Conservation (phyloP, 2,888 invertebrate genomes). For the Abrostola triplasia region DNA sequence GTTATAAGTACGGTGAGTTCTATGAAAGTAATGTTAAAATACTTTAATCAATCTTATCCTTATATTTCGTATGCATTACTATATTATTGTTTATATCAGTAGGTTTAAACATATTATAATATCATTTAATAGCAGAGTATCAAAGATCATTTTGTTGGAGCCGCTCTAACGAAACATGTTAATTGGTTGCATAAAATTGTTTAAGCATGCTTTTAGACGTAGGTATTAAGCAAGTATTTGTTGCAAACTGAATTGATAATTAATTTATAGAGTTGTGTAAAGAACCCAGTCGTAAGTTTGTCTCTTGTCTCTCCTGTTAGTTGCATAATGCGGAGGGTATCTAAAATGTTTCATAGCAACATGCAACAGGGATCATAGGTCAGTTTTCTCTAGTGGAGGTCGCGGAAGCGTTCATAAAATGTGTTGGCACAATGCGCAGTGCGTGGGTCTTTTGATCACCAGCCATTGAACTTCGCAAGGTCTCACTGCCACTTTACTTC, state of each 20-base stretch:
- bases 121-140: background rate
- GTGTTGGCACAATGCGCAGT: constrained; percentile 54
- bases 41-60: background rate
- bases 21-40: background rate
- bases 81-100: no score
- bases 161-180: background rate
- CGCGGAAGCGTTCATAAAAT: constrained; percentile 62
- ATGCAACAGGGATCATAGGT: constrained; percentile 70
- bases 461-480: constrained; percentile 81
- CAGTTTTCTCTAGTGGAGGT: constrained; percentile 79
- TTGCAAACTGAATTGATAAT: constrained; percentile 32
- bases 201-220: background rate
- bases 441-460: constrained; percentile 61
- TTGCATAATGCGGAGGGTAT: constrained; percentile 62
- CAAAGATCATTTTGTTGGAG: background rate
- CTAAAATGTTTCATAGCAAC: constrained; percentile 61
- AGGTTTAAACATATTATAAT: no score
- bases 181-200: background rate
- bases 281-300: constrained; percentile 38
- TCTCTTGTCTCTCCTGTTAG: constrained; percentile 29
- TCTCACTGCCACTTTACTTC: constrained; percentile 68
- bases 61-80: no score
- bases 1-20: background rate
- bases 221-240: constrained; percentile 1
- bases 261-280: constrained; percentile 56